Percentiles rank a stretch among this genome's conserved stretches.
Conservation (phyloP, 2,888 invertebrate genomes). For the Gymnoscelis rufifasciata region DNA sequence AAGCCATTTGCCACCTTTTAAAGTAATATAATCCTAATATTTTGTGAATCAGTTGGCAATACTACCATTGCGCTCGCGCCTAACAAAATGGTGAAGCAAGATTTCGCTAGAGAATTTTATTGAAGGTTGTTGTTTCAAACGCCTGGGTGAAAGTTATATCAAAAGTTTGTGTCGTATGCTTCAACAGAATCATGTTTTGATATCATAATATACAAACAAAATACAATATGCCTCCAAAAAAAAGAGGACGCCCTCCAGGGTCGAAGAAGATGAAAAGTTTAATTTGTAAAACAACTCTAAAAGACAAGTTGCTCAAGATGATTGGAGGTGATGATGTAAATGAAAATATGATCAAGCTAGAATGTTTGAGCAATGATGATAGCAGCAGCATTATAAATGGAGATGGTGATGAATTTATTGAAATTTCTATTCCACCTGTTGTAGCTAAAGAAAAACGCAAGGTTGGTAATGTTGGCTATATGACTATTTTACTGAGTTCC, state of each 20-base stretch:
- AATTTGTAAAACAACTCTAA: constrained; percentile 23
- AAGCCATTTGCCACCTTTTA: too few species aligned
- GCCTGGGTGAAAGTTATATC: constrained; percentile 75
- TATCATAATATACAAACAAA: constrained; percentile 21
- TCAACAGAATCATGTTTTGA: neutral
- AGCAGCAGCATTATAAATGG: constrained; percentile 18
- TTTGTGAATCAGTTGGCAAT: constrained; percentile 6
- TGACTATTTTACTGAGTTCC: too few species aligned
- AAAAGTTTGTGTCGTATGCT: constrained; percentile 37
- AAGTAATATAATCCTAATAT: too few species aligned
- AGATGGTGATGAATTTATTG: constrained; percentile 18
- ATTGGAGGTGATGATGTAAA: constrained; percentile 14
- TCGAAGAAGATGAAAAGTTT: constrained; percentile 40
- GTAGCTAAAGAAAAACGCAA: constrained; percentile 12
- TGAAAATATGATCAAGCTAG: constrained; percentile 12
- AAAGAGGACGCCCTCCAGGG: constrained; percentile 47
- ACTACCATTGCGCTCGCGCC: constrained; percentile 25
- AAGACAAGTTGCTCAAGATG: constrained; percentile 9
- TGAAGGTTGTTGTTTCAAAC: constrained; percentile 32
- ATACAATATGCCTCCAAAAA: constrained; percentile 56
- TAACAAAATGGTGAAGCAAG: constrained; percentile 31
- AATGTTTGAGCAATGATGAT: constrained; percentile 15
- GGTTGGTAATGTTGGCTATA: constrained; percentile 5
- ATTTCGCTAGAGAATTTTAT: constrained; percentile 16
- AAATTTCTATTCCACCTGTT: neutral